A percentile compares a stretch with the other conserved stretches of the same genome.
Evolutionary conservation across 2,888 invertebrate genomes (phyloP).

Genomic region (Sphecodes monilicornis): DNA sequence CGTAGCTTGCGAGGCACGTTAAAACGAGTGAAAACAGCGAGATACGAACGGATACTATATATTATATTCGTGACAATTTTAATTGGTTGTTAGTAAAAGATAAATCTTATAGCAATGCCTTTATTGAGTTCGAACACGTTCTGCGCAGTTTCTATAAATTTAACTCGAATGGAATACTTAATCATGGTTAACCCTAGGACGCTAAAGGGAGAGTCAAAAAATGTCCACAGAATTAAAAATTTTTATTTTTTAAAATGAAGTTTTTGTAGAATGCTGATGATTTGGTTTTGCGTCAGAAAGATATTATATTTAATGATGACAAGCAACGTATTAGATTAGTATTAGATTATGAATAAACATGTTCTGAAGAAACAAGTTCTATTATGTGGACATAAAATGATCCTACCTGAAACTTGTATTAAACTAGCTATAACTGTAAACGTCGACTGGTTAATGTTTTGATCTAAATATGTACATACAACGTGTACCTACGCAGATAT

Average conservation of each 20-base stretch:
- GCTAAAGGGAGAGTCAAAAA: not conserved
- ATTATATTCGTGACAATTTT: not conserved
- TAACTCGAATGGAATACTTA: not conserved
- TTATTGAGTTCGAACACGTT: not conserved
- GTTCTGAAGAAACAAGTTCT: not conserved
- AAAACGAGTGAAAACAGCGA: not conserved
- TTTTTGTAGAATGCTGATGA: not conserved
- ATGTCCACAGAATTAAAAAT: not conserved
- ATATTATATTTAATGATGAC: not conserved
- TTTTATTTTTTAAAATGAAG: not conserved
- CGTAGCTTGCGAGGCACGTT: not conserved
- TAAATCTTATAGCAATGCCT: not conserved
- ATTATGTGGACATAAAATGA: not conserved
- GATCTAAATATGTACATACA: not conserved
- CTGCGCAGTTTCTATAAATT: not conserved
- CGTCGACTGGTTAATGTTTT: not conserved
- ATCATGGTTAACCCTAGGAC: not conserved
- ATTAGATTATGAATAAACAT: not conserved
- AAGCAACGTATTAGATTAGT: not conserved
- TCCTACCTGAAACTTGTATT: not conserved
- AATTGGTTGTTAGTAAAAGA: not conserved
- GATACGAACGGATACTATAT: not conserved
- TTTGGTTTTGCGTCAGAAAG: not conserved
- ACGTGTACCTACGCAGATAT: not conserved
- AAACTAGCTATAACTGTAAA: not conserved